Conservation (phyloP, 2,888 invertebrate species). For the Cylindroiulus punctatus region DNA sequence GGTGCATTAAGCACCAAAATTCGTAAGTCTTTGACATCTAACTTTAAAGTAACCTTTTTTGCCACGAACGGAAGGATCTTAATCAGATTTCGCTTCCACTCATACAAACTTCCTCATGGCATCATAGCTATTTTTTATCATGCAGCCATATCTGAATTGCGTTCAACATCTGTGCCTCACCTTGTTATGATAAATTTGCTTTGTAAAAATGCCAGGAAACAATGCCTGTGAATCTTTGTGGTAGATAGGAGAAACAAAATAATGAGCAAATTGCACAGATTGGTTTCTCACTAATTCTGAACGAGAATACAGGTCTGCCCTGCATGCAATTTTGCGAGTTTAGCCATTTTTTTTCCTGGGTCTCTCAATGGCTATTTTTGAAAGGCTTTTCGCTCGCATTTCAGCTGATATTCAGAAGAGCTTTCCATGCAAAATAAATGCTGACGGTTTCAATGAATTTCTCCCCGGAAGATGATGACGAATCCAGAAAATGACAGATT, state of each 20-base stretch:
- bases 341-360: not conserved
- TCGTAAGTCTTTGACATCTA: too few species aligned
- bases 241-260: not conserved
- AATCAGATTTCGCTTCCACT: too few species aligned
- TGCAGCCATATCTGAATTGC: too few species aligned
- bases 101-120: too few species aligned
- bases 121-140: too few species aligned
- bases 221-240: too few species aligned
- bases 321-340: not conserved
- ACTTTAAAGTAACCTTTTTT: too few species aligned
- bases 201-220: too few species aligned
- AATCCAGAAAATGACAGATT: conserved; percentile 17
- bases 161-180: too few species aligned
- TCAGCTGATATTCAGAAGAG: not conserved
- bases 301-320: not conserved
- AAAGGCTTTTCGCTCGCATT: not conserved
- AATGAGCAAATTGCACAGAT: not conserved
- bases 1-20: too few species aligned
- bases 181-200: too few species aligned
- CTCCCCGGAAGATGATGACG: not conserved
- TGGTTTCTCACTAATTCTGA: not conserved
- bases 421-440: conserved; percentile 14
- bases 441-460: not conserved
- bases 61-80: too few species aligned
- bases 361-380: not conserved